These are phyloP conservation scores for Leptopilina boulardi DNA, from an alignment of 1,140 invertebrate species.

Conservation along the genomic window DNA sequence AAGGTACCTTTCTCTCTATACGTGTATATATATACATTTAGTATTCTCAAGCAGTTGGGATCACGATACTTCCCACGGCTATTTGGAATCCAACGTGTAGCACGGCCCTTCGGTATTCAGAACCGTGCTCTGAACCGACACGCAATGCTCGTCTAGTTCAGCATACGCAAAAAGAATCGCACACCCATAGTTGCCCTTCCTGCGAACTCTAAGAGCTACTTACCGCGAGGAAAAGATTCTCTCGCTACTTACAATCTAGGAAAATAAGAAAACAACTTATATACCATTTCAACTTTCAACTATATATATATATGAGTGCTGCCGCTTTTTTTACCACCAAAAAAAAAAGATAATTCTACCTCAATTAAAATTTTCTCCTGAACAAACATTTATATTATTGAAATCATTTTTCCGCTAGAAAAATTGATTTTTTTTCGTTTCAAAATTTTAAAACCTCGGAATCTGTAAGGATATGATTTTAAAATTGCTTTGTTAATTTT, in stretches of 20 bases:
- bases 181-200: constrained; percentile 35
- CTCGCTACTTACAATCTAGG: constrained; percentile 14
- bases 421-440: too few relatives aligned
- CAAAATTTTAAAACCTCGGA: too few relatives aligned
- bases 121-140: constrained; percentile 51
- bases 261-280: background rate
- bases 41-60: constrained; percentile 65
- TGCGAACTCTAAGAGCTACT: constrained; percentile 49
- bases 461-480: too few relatives aligned
- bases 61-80: constrained; percentile 73
- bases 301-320: too few relatives aligned
- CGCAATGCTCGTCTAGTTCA: constrained; percentile 52
- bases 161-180: constrained; percentile 56
- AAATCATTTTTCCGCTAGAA: too few relatives aligned
- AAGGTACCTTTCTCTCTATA: constrained; percentile 55
- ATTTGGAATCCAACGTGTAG: constrained; percentile 67
- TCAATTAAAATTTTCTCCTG: too few relatives aligned
- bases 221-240: constrained; percentile 43
- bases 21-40: constrained; percentile 54
- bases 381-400: too few relatives aligned
- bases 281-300: too few relatives aligned
- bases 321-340: too few relatives aligned
- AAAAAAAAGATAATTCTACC: too few relatives aligned
- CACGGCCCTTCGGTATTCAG: constrained; percentile 63
- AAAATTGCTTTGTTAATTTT: too few relatives aligned